Conservation (phyloP, 2,888 invertebrate genomes). For the Napeogenes sylphis region DNA sequence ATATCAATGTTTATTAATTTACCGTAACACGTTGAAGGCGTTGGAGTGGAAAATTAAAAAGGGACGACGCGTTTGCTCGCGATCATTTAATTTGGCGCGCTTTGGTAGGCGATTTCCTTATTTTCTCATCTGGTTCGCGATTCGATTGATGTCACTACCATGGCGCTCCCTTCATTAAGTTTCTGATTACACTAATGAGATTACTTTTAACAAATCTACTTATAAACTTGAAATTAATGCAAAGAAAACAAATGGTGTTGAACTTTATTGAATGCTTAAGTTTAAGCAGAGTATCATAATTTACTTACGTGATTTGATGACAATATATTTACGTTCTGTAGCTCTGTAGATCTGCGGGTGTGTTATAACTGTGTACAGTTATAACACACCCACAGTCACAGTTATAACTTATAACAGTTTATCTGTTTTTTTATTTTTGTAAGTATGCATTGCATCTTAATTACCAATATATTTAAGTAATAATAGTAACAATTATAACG, state of each 20-base stretch:
- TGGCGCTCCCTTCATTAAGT: slow-evolving; percentile 4
- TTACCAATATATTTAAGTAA: too few relatives aligned
- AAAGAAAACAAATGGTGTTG: not conserved
- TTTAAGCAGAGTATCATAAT: too few relatives aligned
- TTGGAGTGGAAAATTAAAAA: slow-evolving; percentile 31
- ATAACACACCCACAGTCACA: too few relatives aligned
- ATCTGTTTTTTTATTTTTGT: too few relatives aligned
- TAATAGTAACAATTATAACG: too few relatives aligned
- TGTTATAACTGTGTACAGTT: too few relatives aligned
- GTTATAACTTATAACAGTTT: too few relatives aligned
- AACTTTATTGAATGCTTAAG: too few relatives aligned
- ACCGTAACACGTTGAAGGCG: slow-evolving; percentile 22
- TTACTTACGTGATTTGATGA: too few relatives aligned
- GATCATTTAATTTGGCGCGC: slow-evolving; percentile 29
- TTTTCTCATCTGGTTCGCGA: slow-evolving; percentile 24
- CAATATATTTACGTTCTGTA: too few relatives aligned
- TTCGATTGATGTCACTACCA: slow-evolving; percentile 14
- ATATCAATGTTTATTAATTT: not conserved
- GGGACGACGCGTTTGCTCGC: slow-evolving; percentile 3
- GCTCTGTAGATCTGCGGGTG: too few relatives aligned
- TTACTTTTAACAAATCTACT: not conserved
- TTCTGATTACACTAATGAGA: slow-evolving; percentile 9
- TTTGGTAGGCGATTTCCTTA: slow-evolving; percentile 27
- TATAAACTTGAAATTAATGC: not conserved
- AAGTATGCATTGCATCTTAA: too few relatives aligned